Evolutionary conservation across 64 coral and sea anemone genomes (phyloP), one percentile per base, ranked within the genome.

Genomic region (Acropora yongei): DNA sequence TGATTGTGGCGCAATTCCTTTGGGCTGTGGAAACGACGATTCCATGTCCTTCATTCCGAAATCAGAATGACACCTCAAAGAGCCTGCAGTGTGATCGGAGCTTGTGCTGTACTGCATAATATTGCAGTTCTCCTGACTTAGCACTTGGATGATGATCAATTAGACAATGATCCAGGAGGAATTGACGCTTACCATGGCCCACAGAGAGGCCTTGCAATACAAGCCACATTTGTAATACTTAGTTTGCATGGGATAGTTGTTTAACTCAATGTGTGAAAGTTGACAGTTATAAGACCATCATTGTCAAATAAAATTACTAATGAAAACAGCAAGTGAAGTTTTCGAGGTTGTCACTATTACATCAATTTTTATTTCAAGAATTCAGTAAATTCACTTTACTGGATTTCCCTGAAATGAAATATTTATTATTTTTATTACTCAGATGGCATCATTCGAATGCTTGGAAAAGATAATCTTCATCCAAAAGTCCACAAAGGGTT

Each of bases 211-310:
- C 13, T 45, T 16, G 74, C 43, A 43, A 77, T 77, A 9, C 41
- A 12, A 77, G 74, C 74, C 74, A 78, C 76, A 78, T 78, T 50
- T 78, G 45, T 20, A 78, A 78, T 50, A 78, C 77, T 80, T 90
- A 40, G 18, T 78, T 80, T 76, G 74, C 74, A 43, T 76, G 74
- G 46, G 74, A 43, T 76, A 76, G 74, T 43, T 76, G 74, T 76
- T 63, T 63, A 63, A 63, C 58, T 10, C 58, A 63, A 63, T 63
- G 58, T 63, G 58, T 63, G 58, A 63, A 63, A 63, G 58, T 63
- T 63, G 58, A 63, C 58, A 63, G 58, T 63, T 63, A 63, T 63
- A 63, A 63, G 58, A 63, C 8, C 58, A 63, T 63, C 11, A 63
- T 8, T 63, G 58, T 63, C 58, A 63, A 63, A 63, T 63, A 63